phyloP scores from a whole-genome alignment of 2,888 invertebrate species.

The Amphipoea lucens region DNA sequence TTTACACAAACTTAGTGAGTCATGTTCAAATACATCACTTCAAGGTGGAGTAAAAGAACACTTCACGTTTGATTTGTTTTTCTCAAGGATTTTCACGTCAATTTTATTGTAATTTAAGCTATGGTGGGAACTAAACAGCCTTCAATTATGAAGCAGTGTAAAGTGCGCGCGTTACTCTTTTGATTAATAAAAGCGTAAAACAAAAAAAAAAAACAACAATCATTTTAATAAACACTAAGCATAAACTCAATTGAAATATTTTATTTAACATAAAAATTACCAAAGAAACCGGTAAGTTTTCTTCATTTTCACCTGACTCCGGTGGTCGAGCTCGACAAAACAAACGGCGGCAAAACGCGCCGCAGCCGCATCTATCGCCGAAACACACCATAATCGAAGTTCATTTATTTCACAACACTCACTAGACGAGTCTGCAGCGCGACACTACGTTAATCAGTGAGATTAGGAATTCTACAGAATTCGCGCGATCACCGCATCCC shows the following conservation, averaged over 20 bases:
- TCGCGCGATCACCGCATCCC: slow-evolving; percentile 74
- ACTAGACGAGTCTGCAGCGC: slow-evolving; percentile 56
- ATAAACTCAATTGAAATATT: background rate
- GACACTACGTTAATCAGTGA: slow-evolving; percentile 61
- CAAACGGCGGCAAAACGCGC: slow-evolving; percentile 81
- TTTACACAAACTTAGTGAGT: slow-evolving; percentile 35
- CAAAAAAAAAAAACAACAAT: slow-evolving; percentile 1
- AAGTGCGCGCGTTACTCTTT: slow-evolving; percentile 9
- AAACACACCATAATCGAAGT: slow-evolving; percentile 75
- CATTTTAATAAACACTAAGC: background rate
- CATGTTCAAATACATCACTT: slow-evolving; percentile 43
- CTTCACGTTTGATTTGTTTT: background rate
- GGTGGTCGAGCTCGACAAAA: slow-evolving; percentile 79
- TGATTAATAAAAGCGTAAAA: background rate
- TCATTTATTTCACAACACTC: slow-evolving; percentile 61
- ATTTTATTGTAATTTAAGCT: slow-evolving; percentile 2
- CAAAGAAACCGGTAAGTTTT: slow-evolving; percentile 76
- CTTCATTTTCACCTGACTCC: slow-evolving; percentile 65
- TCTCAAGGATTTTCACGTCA: slow-evolving; percentile 19
- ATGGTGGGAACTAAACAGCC: slow-evolving; percentile 23
- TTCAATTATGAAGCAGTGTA: slow-evolving; percentile 32
- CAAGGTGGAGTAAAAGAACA: slow-evolving; percentile 31
- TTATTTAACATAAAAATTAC: slow-evolving; percentile 68
- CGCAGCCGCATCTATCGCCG: slow-evolving; percentile 80
- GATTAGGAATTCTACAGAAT: slow-evolving; percentile 45